A percentile compares a stretch with the other conserved stretches of the same genome.
Evolutionary conservation across 2,113 vertebrate genomes (phyloP).

Genomic region (Crocuta crocuta): DNA sequence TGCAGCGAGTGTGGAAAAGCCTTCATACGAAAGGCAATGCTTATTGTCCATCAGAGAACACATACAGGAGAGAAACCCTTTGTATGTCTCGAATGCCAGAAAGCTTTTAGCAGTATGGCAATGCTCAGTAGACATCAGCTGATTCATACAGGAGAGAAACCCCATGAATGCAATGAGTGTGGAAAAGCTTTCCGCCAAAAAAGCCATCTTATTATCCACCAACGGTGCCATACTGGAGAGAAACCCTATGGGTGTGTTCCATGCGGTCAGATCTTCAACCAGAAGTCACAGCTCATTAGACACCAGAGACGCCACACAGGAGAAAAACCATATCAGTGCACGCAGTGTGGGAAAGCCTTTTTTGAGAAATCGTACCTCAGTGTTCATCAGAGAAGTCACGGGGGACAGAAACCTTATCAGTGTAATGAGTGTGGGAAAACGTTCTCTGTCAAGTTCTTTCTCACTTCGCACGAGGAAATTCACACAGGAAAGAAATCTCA

Average conservation of each 20-base stretch:
- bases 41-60: conserved; percentile 54
- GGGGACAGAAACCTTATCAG: conserved; percentile 62
- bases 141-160: conserved; percentile 74
- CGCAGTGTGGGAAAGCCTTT: conserved; percentile 69
- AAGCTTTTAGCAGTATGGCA: conserved; percentile 60
- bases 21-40: conserved; percentile 42
- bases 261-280: conserved; percentile 69
- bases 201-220: conserved; percentile 64
- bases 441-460: not conserved
- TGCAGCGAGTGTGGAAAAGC: conserved; percentile 51
- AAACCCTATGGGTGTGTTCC: conserved; percentile 66
- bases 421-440: conserved; percentile 65
- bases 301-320: conserved; percentile 73
- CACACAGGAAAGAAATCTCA: not conserved
- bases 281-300: conserved; percentile 62
- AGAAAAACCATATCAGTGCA: conserved; percentile 62
- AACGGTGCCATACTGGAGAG: conserved; percentile 67
- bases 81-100: conserved; percentile 68
- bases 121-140: conserved; percentile 62
- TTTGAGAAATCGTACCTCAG: conserved; percentile 67
- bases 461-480: not conserved
- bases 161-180: conserved; percentile 64
- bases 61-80: conserved; percentile 71
- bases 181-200: conserved; percentile 66
- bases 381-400: conserved; percentile 70